Percentiles rank a stretch among this genome's conserved stretches.
Conservation (phyloP, 2,113 vertebrate genomes). For the Otus sunia region DNA sequence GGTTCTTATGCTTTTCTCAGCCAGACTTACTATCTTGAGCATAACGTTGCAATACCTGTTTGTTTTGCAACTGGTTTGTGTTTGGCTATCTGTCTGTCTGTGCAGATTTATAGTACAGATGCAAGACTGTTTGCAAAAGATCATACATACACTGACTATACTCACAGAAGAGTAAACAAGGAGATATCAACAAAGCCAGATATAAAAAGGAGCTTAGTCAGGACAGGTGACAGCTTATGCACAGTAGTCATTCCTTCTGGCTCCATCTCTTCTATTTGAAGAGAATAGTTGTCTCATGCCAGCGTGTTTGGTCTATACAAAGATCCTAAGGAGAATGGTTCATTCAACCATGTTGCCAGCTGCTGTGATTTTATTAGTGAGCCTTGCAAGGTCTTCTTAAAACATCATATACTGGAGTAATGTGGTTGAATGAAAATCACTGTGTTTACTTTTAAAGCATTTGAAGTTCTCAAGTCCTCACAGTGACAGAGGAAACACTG, state of each 20-base stretch:
- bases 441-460: not conserved
- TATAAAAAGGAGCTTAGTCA: not conserved
- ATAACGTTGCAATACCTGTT: not conserved
- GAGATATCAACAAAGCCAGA: not conserved
- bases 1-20: not conserved
- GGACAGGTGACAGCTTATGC: not conserved
- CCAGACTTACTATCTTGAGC: not conserved
- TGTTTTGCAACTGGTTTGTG: not conserved
- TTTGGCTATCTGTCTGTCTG: not conserved
- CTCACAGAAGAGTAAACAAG: not conserved
- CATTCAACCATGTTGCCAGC: not conserved
- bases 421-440: not conserved
- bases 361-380: not conserved
- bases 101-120: not conserved
- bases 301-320: not conserved
- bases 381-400: not conserved
- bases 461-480: not conserved
- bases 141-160: not conserved
- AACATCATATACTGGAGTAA: not conserved
- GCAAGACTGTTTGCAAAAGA: not conserved
- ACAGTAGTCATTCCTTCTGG: not conserved
- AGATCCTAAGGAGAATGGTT: not conserved
- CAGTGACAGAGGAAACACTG: not conserved
- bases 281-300: not conserved
- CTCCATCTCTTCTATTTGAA: not conserved